Conservation (phyloP, 2,113 vertebrate species). For the Upupa epops region DNA sequence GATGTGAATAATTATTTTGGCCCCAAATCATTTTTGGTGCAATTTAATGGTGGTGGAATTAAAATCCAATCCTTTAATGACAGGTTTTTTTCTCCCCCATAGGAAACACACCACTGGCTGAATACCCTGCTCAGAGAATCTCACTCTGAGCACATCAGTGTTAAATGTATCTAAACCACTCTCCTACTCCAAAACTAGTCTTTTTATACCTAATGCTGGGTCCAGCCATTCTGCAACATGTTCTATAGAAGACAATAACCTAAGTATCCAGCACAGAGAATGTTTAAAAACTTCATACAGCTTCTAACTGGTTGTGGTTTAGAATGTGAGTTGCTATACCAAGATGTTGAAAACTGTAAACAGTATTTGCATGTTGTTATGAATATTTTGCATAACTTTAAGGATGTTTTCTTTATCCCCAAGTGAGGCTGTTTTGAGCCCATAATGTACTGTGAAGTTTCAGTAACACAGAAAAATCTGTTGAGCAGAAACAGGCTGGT, state of each 20-base stretch:
- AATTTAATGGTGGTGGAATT: not conserved
- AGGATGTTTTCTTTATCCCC: conserved; percentile 53
- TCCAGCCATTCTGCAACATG: not conserved
- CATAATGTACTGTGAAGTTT: conserved; percentile 60
- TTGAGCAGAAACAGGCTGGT: conserved; percentile 22
- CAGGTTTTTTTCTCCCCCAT: not conserved
- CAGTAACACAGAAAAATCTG: conserved; percentile 34
- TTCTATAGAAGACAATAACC: not conserved
- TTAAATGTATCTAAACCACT: not conserved
- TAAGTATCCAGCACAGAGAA: not conserved
- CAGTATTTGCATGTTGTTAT: conserved; percentile 65
- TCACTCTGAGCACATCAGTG: not conserved
- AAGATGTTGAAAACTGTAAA: conserved; percentile 44
- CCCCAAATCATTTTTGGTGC: not conserved
- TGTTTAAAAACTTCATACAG: not conserved
- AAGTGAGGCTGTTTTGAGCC: conserved; percentile 50
- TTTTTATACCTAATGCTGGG: not conserved
- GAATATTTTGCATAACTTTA: conserved; percentile 64
- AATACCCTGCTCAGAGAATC: not conserved
- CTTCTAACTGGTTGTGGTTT: conserved; percentile 12
- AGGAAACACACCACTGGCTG: not conserved
- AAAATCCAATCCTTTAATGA: not conserved
- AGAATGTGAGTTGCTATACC: not conserved
- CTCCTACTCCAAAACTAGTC: not conserved
- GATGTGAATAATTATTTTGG: not conserved